A percentile compares a stretch with the other conserved stretches of the same genome.
Evolutionary conservation across 1,140 invertebrate species (phyloP).

Genomic region (Maconellicoccus hirsutus): DNA sequence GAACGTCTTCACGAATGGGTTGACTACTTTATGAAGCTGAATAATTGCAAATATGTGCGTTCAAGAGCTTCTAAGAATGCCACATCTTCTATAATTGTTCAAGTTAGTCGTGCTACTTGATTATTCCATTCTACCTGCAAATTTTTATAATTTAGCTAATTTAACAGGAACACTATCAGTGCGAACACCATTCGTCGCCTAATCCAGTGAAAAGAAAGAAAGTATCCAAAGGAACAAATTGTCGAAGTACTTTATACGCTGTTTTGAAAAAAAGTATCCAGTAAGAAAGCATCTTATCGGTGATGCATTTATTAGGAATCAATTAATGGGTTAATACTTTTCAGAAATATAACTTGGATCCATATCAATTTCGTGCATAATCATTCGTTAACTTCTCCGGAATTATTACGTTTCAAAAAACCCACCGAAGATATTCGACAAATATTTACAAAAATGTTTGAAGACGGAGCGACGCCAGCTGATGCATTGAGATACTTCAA

Average conservation of each 20-base stretch:
- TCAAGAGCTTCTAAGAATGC: not conserved
- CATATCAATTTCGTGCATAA: not conserved
- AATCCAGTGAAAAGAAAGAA: not conserved
- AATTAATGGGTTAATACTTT: not conserved
- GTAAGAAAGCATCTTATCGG: not conserved
- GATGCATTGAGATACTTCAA: not conserved
- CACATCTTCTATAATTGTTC: not conserved
- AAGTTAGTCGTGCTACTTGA: not conserved
- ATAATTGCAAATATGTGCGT: not conserved
- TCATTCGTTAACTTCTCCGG: not conserved
- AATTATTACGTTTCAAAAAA: not conserved
- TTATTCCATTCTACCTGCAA: no score
- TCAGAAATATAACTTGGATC: not conserved
- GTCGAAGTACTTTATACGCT: not conserved
- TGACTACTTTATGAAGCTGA: not conserved
- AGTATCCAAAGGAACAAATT: not conserved
- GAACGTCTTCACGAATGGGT: not conserved
- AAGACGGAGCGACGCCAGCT: not conserved
- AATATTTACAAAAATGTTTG: conserved; percentile 15
- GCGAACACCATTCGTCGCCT: not conserved
- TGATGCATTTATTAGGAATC: no score
- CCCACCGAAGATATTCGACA: conserved; percentile 1
- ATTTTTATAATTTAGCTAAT: not conserved
- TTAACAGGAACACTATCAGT: conserved; percentile 1
- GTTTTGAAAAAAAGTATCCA: not conserved